A percentile compares a stretch with the other conserved stretches of the same genome.
Conservation (phyloP, 2,113 vertebrate species). For the Epinephelus fuscoguttatus region DNA sequence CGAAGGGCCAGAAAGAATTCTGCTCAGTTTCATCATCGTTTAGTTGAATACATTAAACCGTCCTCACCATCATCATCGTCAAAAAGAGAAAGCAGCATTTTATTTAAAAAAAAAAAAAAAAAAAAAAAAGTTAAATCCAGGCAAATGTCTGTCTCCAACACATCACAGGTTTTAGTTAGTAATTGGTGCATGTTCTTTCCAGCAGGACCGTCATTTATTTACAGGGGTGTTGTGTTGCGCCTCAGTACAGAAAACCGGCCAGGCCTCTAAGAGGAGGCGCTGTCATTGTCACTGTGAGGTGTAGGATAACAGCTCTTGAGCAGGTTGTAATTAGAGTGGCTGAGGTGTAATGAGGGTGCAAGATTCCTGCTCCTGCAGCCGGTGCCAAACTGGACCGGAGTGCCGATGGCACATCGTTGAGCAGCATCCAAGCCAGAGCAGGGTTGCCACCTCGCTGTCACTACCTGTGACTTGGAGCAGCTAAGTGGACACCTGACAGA, state of each 20-base stretch:
- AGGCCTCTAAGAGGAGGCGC: conserved; percentile 78
- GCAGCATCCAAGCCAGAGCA: conserved; percentile 44
- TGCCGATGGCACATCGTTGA: conserved; percentile 61
- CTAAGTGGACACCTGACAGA: conserved; percentile 15
- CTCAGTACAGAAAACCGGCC: conserved; percentile 77
- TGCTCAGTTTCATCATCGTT: conserved; percentile 76
- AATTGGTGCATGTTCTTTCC: conserved; percentile 65
- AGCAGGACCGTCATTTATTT: conserved; percentile 82
- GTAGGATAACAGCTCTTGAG: conserved; percentile 88
- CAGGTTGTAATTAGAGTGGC: conserved; percentile 90
- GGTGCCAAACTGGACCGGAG: conserved; percentile 83
- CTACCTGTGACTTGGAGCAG: conserved; percentile 35
- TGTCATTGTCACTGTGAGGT: conserved; percentile 86
- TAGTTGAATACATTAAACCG: conserved; percentile 56
- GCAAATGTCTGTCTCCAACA: conserved; percentile 27
- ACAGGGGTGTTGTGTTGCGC: conserved; percentile 83
- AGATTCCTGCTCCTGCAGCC: conserved; percentile 83
- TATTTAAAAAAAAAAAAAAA: background rate
- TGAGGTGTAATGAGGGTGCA: conserved; percentile 89
- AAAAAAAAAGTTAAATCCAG: conserved; percentile 1
- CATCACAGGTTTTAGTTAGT: conserved; percentile 49
- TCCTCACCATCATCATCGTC: conserved; percentile 27
- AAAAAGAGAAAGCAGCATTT: conserved; percentile 21
- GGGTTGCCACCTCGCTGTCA: conserved; percentile 29
- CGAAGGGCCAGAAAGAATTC: conserved; percentile 68